A percentile compares a stretch with the other conserved stretches of the same genome.
phyloP scores from a whole-genome alignment of 2,797 vertebrate genomes.

The Sebastes reedi region DNA sequence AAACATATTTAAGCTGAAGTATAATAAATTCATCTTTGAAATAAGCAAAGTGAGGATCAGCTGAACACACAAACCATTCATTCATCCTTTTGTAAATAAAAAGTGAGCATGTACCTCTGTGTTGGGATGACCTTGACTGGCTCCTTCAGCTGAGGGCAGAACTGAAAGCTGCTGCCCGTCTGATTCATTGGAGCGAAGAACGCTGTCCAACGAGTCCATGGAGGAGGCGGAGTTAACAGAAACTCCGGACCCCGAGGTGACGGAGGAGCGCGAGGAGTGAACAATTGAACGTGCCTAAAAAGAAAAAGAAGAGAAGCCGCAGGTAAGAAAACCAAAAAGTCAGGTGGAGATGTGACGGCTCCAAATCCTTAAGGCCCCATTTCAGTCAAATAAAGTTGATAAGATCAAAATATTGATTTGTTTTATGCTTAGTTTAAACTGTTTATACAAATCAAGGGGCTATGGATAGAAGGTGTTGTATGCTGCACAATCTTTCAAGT shows the following conservation, averaged over 20 bases:
- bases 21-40: background rate
- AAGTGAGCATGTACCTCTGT: constrained; percentile 73
- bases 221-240: constrained; percentile 87
- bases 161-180: constrained; percentile 78
- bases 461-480: background rate
- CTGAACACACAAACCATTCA: background rate
- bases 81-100: background rate
- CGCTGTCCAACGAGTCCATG: constrained; percentile 96
- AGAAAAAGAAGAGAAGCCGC: no score
- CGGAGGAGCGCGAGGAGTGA: constrained; percentile 93
- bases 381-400: background rate
- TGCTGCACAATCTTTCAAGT: background rate
- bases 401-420: background rate
- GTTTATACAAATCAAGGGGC: no score
- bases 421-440: no score
- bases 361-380: background rate
- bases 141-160: constrained; percentile 15
- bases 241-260: constrained; percentile 86
- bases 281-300: constrained; percentile 83
- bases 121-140: constrained; percentile 54
- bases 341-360: background rate
- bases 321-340: background rate
- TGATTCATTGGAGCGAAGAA: constrained; percentile 83
- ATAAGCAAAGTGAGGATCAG: background rate
- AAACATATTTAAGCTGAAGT: background rate